phyloP scores from a whole-genome alignment of 2,888 invertebrate species.

The Euproctis similis region DNA sequence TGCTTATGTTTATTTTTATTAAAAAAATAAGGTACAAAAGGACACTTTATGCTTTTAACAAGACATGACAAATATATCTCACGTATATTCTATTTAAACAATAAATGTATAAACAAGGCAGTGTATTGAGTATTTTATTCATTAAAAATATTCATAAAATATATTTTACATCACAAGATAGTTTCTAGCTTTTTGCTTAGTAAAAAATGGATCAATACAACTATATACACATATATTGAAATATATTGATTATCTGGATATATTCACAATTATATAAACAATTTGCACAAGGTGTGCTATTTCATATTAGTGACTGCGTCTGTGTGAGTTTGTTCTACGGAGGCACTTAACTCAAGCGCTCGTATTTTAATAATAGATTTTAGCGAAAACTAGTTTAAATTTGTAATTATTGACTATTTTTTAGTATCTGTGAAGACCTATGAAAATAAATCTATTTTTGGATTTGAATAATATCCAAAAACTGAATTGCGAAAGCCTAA shows the following conservation, averaged over 20 bases:
- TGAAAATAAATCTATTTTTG: too few relatives aligned
- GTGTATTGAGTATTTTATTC: conserved; percentile 36
- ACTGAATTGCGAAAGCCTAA: too few relatives aligned
- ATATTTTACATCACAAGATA: conserved; percentile 26
- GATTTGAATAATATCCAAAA: too few relatives aligned
- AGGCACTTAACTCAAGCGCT: too few relatives aligned
- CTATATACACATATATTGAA: too few relatives aligned
- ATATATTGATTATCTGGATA: too few relatives aligned
- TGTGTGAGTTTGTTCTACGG: too few relatives aligned
- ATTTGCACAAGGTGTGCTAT: neutral
- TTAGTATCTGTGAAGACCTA: too few relatives aligned
- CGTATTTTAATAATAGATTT: too few relatives aligned
- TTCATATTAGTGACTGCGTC: too few relatives aligned
- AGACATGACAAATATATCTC: conserved; percentile 20
- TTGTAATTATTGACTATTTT: too few relatives aligned
- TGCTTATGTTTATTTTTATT: conserved; percentile 36
- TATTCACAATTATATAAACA: neutral
- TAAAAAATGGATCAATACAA: conserved; percentile 7
- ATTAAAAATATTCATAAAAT: conserved; percentile 20
- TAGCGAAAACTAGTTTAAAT: too few relatives aligned
- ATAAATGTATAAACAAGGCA: conserved; percentile 33
- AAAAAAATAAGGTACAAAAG: conserved; percentile 62
- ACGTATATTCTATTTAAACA: conserved; percentile 23
- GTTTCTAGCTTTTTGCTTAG: conserved; percentile 16
- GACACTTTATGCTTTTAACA: conserved; percentile 34